These are phyloP conservation scores for Kradibia gibbosae DNA, from an alignment of 1,140 invertebrate genomes.

Conservation along the genomic window DNA sequence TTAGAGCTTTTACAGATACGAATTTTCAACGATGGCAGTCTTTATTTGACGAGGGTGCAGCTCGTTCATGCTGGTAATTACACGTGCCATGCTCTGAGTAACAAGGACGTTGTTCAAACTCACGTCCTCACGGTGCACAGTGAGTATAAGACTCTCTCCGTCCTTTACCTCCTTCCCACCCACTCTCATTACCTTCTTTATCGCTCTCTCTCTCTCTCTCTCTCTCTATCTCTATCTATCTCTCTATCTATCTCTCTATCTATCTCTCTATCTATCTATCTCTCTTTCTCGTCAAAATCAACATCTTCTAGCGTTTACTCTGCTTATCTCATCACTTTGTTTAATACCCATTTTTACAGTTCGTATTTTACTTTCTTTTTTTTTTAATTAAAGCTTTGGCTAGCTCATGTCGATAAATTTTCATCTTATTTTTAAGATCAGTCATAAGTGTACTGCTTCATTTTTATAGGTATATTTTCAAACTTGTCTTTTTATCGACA, in stretches of 20 bases:
- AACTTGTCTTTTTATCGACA: not conserved
- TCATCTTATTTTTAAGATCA: not conserved
- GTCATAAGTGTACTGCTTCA: not conserved
- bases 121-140: conserved; percentile 84
- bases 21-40: conserved; percentile 82
- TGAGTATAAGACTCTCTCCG: conserved; percentile 71
- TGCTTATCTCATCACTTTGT: conserved; percentile 31
- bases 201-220: not conserved
- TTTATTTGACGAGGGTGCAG: conserved; percentile 84
- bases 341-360: not conserved
- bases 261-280: not conserved
- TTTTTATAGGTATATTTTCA: not conserved
- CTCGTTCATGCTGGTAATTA: conserved; percentile 87
- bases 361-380: not conserved
- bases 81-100: conserved; percentile 83
- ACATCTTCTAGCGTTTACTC: not conserved
- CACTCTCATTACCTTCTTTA: not conserved
- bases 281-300: conserved; percentile 22
- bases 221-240: not conserved
- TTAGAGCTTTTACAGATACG: conserved; percentile 68
- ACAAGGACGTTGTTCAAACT: conserved; percentile 83
- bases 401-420: not conserved
- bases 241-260: not conserved
- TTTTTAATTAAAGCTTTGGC: not conserved
- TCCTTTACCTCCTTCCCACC: not conserved